These are phyloP conservation scores for Listronotus oregonensis DNA, from an alignment of 1,140 invertebrate species.

Conservation along the genomic window DNA sequence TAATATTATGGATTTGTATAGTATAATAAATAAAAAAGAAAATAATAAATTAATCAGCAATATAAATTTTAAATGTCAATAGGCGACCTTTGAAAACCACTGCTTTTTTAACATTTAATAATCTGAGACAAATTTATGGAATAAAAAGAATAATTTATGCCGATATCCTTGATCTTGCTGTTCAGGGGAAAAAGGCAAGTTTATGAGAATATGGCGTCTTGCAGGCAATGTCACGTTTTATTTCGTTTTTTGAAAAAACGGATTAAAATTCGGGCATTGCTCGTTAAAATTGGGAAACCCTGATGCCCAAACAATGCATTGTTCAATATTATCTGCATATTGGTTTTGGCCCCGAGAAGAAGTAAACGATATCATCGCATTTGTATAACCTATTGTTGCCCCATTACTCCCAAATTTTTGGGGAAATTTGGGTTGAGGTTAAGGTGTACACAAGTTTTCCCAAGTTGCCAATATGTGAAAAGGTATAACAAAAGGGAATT, in stretches of 20 bases:
- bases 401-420: too few species aligned
- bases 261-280: constrained; percentile 20
- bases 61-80: constrained; percentile 23
- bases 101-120: constrained; percentile 26
- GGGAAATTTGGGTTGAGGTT: too few species aligned
- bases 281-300: constrained; percentile 23
- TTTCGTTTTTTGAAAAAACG: constrained; percentile 17
- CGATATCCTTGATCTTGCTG: constrained; percentile 30
- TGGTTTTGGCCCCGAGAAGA: too few species aligned
- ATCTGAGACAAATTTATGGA: constrained; percentile 18
- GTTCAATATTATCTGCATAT: not conserved
- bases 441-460: too few species aligned
- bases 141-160: constrained; percentile 25
- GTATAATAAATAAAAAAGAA: too few species aligned
- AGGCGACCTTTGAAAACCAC: constrained; percentile 22
- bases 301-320: constrained; percentile 13
- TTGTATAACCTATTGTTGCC: too few species aligned
- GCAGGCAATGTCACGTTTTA: constrained; percentile 18
- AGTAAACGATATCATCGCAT: too few species aligned
- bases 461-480: too few species aligned
- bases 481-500: too few species aligned
- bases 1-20: too few species aligned
- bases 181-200: constrained; percentile 19
- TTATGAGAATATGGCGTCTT: constrained; percentile 18
- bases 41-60: not conserved